These are phyloP conservation scores for Xiphophorus hellerii DNA, from an alignment of 2,113 vertebrate species.

Conservation along the genomic window DNA sequence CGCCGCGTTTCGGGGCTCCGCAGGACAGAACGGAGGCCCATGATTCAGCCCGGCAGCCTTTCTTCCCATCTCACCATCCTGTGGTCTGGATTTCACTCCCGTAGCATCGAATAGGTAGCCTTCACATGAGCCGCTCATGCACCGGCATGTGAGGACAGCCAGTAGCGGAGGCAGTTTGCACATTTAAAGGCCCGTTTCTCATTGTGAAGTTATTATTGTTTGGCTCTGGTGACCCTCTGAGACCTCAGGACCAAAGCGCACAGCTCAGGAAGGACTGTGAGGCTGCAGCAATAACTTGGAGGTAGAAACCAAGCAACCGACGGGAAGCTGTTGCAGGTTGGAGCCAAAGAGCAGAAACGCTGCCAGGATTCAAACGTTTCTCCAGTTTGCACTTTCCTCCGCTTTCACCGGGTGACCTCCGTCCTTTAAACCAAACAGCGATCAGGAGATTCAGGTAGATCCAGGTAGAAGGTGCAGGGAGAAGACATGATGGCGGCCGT, in stretches of 20 bases:
- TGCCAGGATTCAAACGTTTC: too few species aligned
- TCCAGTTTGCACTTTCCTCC: neutral
- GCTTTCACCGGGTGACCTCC: constrained; percentile 13
- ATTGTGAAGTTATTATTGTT: neutral
- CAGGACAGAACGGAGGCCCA: neutral
- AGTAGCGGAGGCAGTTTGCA: constrained; percentile 47
- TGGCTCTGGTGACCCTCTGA: constrained; percentile 3
- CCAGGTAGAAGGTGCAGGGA: neutral
- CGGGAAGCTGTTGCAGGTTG: too few species aligned
- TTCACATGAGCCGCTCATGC: constrained; percentile 9
- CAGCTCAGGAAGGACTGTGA: constrained; percentile 62
- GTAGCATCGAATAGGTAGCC: constrained; percentile 40
- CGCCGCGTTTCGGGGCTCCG: neutral
- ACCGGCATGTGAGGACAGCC: constrained; percentile 16
- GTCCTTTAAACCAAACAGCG: neutral
- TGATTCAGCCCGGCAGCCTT: constrained; percentile 36
- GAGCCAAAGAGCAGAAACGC: too few species aligned
- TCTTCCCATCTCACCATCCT: neutral
- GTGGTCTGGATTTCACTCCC: neutral
- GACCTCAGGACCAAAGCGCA: constrained; percentile 45
- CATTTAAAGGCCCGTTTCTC: constrained; percentile 21
- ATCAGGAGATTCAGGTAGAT: neutral
- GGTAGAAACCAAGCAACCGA: constrained; percentile 34
- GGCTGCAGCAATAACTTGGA: constrained; percentile 43
- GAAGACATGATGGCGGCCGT: constrained; percentile 41